Percentiles rank a stretch among this genome's conserved stretches.
Conservation (phyloP, 2,113 vertebrate species). For the Lamprotornis superbus region DNA sequence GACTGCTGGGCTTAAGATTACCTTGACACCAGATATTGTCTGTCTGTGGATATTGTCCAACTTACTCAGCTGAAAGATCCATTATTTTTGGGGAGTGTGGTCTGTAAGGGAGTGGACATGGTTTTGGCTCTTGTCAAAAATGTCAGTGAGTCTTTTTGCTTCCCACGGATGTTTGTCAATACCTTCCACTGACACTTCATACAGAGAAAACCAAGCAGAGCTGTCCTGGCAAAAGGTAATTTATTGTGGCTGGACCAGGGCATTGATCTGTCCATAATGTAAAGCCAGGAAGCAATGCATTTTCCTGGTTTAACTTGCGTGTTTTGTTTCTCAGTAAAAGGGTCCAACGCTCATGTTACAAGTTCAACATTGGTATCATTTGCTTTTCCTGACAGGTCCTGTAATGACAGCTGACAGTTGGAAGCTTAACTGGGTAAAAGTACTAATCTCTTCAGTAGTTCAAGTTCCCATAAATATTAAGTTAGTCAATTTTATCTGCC, state of each 20-base stretch:
- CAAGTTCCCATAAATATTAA: conserved; percentile 67
- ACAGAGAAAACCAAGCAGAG: background rate
- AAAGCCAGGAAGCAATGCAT: conserved; percentile 41
- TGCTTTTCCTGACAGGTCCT: conserved; percentile 57
- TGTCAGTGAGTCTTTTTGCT: background rate
- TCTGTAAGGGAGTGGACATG: background rate
- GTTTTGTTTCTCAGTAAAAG: conserved; percentile 48
- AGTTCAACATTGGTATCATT: conserved; percentile 54
- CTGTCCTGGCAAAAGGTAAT: conserved; percentile 18
- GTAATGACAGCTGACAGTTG: conserved; percentile 60
- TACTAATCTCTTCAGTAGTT: conserved; percentile 67
- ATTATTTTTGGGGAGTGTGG: background rate
- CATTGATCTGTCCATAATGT: conserved; percentile 58
- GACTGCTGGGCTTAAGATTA: background rate
- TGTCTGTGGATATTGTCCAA: background rate
- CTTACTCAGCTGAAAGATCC: background rate
- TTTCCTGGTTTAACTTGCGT: conserved; percentile 32
- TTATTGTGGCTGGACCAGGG: conserved; percentile 22
- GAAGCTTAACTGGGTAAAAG: conserved; percentile 68
- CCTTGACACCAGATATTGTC: background rate
- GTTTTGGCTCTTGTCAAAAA: background rate
- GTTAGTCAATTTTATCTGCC: conserved; percentile 69
- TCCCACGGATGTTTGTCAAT: background rate
- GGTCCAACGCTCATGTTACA: conserved; percentile 29
- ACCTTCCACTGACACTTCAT: background rate